Evolutionary conservation across 2,797 vertebrate species (phyloP).

Genomic region (Silurus lanzhouensis): DNA sequence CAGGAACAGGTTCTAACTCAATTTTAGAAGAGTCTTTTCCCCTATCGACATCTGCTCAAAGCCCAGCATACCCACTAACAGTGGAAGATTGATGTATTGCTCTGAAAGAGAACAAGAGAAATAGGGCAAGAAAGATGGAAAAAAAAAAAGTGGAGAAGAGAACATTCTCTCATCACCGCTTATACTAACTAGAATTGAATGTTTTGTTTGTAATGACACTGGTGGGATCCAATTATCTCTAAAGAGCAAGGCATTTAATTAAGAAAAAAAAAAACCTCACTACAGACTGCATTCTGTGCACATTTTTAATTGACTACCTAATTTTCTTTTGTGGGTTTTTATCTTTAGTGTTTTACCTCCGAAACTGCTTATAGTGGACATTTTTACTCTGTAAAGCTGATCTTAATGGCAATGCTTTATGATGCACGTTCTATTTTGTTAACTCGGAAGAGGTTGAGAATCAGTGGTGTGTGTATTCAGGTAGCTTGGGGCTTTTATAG

Average conservation of each 20-base stretch:
- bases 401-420: conserved; percentile 26
- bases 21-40: conserved; percentile 50
- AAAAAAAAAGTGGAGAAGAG: not conserved
- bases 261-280: conserved; percentile 30
- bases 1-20: conserved; percentile 51
- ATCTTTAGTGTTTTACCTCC: conserved; percentile 17
- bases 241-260: conserved; percentile 47
- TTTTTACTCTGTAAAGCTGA: conserved; percentile 45
- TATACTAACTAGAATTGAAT: conserved; percentile 45
- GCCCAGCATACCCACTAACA: conserved; percentile 47
- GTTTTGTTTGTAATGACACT: conserved; percentile 47
- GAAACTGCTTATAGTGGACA: conserved; percentile 1
- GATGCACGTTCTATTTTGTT: not conserved
- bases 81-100: conserved; percentile 54
- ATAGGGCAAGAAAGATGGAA: not conserved
- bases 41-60: conserved; percentile 44
- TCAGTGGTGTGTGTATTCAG: not conserved
- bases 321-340: conserved; percentile 34
- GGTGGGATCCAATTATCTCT: conserved; percentile 50
- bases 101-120: conserved; percentile 21
- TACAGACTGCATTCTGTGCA: conserved; percentile 16
- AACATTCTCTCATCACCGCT: conserved; percentile 33
- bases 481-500: not conserved
- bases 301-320: conserved; percentile 17
- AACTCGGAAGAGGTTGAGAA: not conserved